Evolutionary conservation across 92 coral and sea anemone genomes (phyloP), one percentile per base, ranked within the genome.

Genomic region (Micromussa lordhowensis): DNA sequence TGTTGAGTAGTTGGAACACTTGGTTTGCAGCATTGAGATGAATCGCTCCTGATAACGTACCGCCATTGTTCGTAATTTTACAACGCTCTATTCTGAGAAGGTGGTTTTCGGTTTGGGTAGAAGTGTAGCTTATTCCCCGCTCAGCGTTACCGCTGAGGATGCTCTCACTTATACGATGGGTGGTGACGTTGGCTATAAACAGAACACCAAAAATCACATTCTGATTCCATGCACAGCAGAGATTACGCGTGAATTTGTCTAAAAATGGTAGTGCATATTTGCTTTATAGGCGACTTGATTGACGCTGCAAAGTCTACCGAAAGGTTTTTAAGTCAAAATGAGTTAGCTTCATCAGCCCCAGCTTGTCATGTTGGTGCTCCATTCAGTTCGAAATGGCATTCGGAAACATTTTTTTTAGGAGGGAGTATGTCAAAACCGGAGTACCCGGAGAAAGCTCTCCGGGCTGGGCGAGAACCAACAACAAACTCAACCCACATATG

Each of bases 11-110:
- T 71, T 71, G 53, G 22, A 83, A 83, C 48, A 69, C 79, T 71
- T 83, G 87, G 35, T 83, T 70, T 0, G n/a, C 32, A 51, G 70
- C 87, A 17, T 83, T 73, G 21, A 83, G 79, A 51, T 83, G 34
- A 70, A 83, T 53, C 16, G 68, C 87, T 31, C 8, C 79, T 24
- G 54, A 29, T 13, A 48, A 44, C 0, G 1, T 49, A 0, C 64
- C 49, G 18, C 87, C 87, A 83, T 83, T 83, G 68, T 54, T 54
- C 49, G 24, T 71, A 6, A 83, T 32, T 35, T 71, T 71, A 14
- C 68, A 48, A 51, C 87, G 87, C n/a, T 83, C 70, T 29, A 83
- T 24, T 19, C 79, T 51, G 32, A 83, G 51, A 70, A 54, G 17
- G 53, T 69, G 87, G 51, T 64, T 32, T 53, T 71, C 54, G 12